Evolutionary conservation across 2,113 vertebrate species (phyloP), one percentile per base, ranked within the genome.

Genomic region (cattle (Bos taurus)): DNA sequence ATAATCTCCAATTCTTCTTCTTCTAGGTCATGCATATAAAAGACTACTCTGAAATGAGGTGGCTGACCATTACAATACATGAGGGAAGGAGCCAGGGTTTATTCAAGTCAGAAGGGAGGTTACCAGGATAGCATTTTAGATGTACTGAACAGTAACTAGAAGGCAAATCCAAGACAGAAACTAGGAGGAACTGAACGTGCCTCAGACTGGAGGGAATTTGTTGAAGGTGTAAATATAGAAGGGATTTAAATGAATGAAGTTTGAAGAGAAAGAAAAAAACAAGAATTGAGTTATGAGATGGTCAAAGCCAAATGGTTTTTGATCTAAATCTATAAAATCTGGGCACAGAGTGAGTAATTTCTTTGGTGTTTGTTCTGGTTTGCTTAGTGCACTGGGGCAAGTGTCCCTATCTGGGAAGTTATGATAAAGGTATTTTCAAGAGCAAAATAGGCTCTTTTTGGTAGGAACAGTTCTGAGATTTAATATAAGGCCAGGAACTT

Each of bases 291-390:
- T 21, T 71, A 83, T 62, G 50, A 77, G 43, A 80, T 91, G 50
- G 28, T 26, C 40, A 60, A 97, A 93, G 56, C 7, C 92, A 97
- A 84, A 90, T 90, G 23, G 17, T 87, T 93, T 15, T 87, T 43
- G 15, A 92, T 89, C 21, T 86, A 96, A 82, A 85, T 83, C 82
- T 96, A 90, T 80, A 91, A 96, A 90, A 74, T 95, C n/a, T 84
- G 67, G 87, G 56, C 25, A 87, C n/a, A 89, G 43, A 83, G 36
- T 91, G 6, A 9, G 14, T 86, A 60, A 46, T 97, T 89, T 86
- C 16, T 90, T 93, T 80, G 91, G 56, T 78, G 36, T 71, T 16
- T 94, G 36, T 78, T 88, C 83, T 92, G 46, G 36, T 59, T 95
- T 83, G 52, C 71, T 95, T 90, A 94, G 78, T 71, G 17, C 86